phyloP scores from a whole-genome alignment of 1,140 invertebrate genomes.

The Drosophila erecta region DNA sequence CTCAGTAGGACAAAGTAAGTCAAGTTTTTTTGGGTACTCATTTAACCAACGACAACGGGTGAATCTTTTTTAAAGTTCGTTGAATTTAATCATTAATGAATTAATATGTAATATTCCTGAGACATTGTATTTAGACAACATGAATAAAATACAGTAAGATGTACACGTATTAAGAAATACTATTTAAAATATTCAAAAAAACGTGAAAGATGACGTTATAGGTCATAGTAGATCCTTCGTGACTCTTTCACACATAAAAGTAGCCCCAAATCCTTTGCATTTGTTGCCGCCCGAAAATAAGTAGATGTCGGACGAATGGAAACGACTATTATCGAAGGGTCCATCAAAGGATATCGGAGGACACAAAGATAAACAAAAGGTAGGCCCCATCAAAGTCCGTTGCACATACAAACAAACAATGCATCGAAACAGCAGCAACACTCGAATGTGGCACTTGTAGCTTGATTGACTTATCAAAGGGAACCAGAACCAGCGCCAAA shows the following conservation, averaged over 20 bases:
- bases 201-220: neutral
- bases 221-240: neutral
- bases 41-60: neutral
- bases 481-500: conserved; percentile 48
- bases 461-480: conserved; percentile 82
- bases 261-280: conserved; percentile 17
- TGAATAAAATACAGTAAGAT: too few species aligned
- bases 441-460: conserved; percentile 78
- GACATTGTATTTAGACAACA: too few species aligned
- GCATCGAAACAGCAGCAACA: conserved; percentile 57
- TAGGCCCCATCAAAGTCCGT: conserved; percentile 29
- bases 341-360: conserved; percentile 50
- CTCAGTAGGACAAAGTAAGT: neutral
- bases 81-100: neutral
- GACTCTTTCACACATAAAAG: conserved; percentile 5
- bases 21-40: neutral
- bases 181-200: too few species aligned
- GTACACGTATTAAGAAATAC: too few species aligned
- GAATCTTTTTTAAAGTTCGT: too few species aligned
- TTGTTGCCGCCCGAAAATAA: conserved; percentile 16
- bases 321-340: conserved; percentile 53
- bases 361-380: conserved; percentile 63
- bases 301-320: conserved; percentile 61
- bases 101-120: neutral
- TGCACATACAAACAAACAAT: conserved; percentile 47